Conservation (phyloP, 1,140 invertebrate genomes). For the Drosophila rufa region DNA sequence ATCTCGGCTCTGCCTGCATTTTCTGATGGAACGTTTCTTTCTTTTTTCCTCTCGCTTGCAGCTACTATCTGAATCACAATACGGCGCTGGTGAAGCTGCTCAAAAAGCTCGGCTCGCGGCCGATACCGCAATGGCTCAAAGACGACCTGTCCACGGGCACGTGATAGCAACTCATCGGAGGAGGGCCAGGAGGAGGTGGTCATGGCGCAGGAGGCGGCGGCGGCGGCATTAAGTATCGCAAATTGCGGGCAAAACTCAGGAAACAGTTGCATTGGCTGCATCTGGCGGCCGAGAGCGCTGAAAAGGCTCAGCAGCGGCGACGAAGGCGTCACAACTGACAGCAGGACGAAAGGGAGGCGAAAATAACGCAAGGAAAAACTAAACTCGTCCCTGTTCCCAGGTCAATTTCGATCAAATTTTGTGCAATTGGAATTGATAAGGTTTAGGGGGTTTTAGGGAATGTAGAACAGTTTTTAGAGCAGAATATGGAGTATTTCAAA, state of each 20-base stretch:
- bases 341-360: conserved; percentile 16
- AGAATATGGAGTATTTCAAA: neutral
- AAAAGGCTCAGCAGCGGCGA: conserved; percentile 16
- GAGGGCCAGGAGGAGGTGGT: conserved; percentile 13
- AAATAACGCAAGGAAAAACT: conserved; percentile 4
- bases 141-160: conserved; percentile 90
- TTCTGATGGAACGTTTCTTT: conserved; percentile 22
- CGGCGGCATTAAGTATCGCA: conserved; percentile 72
- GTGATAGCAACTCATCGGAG: conserved; percentile 76
- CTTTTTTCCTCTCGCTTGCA: conserved; percentile 60
- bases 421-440: conserved; percentile 1
- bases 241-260: conserved; percentile 81
- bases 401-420: conserved; percentile 4
- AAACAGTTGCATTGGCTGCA: conserved; percentile 80
- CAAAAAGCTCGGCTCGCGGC: conserved; percentile 91
- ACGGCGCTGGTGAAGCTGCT: conserved; percentile 96
- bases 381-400: neutral
- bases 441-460: neutral
- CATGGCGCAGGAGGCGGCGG: conserved; percentile 23
- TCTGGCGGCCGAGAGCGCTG: conserved; percentile 27
- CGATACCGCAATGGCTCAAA: conserved; percentile 96
- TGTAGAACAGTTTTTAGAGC: neutral
- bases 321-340: conserved; percentile 46
- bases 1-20: conserved; percentile 7
- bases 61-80: conserved; percentile 96